Evolutionary conservation across 2,113 vertebrate species (phyloP).

Genomic region (Chascanopsetta lugubris): DNA sequence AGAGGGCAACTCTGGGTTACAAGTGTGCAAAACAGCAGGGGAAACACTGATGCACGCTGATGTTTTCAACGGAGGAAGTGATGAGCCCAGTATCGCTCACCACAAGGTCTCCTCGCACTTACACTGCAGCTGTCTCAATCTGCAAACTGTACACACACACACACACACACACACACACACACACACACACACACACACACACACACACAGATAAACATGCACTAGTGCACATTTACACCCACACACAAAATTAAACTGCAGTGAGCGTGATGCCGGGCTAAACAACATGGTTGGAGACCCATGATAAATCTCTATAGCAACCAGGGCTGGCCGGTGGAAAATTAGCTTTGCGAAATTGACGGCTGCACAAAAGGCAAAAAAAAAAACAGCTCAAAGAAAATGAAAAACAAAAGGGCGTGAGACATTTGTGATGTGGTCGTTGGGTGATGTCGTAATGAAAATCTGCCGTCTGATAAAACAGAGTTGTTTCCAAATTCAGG

Average conservation of each 20-base stretch:
- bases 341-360: conserved; percentile 18
- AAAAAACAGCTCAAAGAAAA: conserved; percentile 10
- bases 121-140: conserved; percentile 59
- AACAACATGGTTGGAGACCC: conserved; percentile 15
- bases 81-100: conserved; percentile 64
- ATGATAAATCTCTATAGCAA: conserved; percentile 36
- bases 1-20: conserved; percentile 62
- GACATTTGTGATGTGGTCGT: conserved; percentile 21
- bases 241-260: conserved; percentile 35
- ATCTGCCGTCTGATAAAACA: conserved; percentile 11
- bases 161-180: not conserved
- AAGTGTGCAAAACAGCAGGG: conserved; percentile 53
- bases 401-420: conserved; percentile 7
- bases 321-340: conserved; percentile 28
- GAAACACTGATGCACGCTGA: conserved; percentile 68
- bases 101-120: conserved; percentile 67
- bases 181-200: not conserved
- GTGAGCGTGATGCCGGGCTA: conserved; percentile 16
- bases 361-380: not conserved
- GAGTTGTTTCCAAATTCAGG: conserved; percentile 39
- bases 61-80: conserved; percentile 72
- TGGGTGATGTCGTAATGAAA: conserved; percentile 27
- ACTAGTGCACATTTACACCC: not conserved
- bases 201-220: not conserved
- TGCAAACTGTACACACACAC: conserved; percentile 60